Evolutionary conservation across 2,888 invertebrate species (phyloP), one percentile per base, ranked within the genome.

Genomic region (Microctonus hyperodae): DNA sequence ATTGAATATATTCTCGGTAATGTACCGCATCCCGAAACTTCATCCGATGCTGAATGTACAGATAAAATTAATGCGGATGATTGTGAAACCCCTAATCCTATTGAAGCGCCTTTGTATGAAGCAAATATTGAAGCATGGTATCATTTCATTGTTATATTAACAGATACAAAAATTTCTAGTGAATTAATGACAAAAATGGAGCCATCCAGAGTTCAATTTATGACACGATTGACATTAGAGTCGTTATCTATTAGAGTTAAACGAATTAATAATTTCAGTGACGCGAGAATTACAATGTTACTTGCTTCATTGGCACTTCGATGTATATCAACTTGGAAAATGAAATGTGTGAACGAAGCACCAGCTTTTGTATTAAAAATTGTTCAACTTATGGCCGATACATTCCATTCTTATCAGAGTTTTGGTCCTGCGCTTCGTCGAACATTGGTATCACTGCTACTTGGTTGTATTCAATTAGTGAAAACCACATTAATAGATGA

Each of bases 101-200:
- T 67, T 66, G 60, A 74, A 57, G 61, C 70, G 7, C 80, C 81
- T 1, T 64, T 81, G 6, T 83, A 82, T 61, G 81, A 83, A 61
- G 76, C 74, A 3, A 84, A 83, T 56, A 72, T 84, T 23, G 83
- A 83, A 60, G 81, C 84, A 1, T 83, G 82, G 83, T 83, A 84
- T 28, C 78, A 83, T 51, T 75, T 83, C n/a, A 74, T 84, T 13
- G 82, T 83, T 0, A 77, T 79, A n/a, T 71, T 84, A 2, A 84
- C 83, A 0, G 81, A 83, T 23, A 78, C 79, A 4, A 78, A 81
- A 48, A 78, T 80, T 2, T 69, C 74, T 0, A 76, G 74, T 55
- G 65, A 70, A 22, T 33, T 66, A 9, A 58, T 67, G 9, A 28
- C 40, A 0, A 55, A 61, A 1, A 68, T 73, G 22, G 67, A 69